Conservation (phyloP, 2,113 vertebrate species). For the Apeltes quadracus region DNA sequence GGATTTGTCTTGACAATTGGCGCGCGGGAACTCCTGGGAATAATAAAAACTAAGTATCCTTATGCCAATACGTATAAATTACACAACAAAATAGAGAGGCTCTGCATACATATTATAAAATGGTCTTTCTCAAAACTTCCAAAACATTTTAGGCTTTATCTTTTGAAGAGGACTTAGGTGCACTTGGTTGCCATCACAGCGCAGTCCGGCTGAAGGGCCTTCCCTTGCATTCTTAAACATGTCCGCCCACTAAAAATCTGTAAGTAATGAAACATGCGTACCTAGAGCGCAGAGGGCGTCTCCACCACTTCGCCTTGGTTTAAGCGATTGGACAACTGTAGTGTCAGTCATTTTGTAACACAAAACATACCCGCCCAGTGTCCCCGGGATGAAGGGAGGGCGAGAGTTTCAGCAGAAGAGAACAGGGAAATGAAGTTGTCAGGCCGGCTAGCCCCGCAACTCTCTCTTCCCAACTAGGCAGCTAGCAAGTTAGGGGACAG, state of each 20-base stretch:
- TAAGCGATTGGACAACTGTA: slow-evolving; percentile 36
- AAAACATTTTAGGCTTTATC: not conserved
- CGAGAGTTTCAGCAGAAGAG: slow-evolving; percentile 48
- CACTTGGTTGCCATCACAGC: fast-evolving
- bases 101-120: not conserved
- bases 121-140: not conserved
- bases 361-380: slow-evolving; percentile 67
- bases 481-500: slow-evolving; percentile 54
- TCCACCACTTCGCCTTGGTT: fast-evolving
- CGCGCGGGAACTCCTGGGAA: not conserved
- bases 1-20: too few species aligned
- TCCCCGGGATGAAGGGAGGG: slow-evolving; percentile 61
- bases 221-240: fast-evolving
- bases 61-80: not conserved
- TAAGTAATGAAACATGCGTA: not conserved
- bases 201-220: not conserved
- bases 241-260: not conserved
- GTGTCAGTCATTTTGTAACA: slow-evolving; percentile 44
- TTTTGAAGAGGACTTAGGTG: not conserved
- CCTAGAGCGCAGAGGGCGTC: slow-evolving; percentile 15
- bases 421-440: slow-evolving; percentile 79
- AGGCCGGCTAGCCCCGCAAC: slow-evolving; percentile 55
- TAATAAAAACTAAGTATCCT: too few species aligned
- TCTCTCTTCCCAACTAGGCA: slow-evolving; percentile 36
- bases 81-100: not conserved